Evolutionary conservation across 1,140 invertebrate species (phyloP).

Genomic region (Frieseomelitta varia): DNA sequence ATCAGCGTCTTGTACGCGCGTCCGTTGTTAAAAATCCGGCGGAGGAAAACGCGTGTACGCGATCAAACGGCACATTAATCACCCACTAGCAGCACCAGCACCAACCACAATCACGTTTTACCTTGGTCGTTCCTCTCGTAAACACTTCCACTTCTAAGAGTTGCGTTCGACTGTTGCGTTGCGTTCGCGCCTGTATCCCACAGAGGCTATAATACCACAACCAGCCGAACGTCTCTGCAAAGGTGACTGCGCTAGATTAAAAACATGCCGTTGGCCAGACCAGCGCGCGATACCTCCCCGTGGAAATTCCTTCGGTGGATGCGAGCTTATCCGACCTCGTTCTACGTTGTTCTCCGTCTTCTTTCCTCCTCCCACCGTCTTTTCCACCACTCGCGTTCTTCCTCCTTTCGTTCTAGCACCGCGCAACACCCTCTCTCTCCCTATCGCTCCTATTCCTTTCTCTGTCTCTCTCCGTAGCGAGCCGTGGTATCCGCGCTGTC

Average conservation of each 20-base stretch:
- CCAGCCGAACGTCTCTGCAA: neutral
- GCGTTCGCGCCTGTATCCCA: neutral
- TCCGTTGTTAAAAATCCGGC: neutral
- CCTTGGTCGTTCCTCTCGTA: constrained; percentile 17
- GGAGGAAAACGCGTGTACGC: constrained; percentile 5
- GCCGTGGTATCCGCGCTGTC: constrained; percentile 37
- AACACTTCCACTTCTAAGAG: constrained; percentile 22
- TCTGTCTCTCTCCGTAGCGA: neutral
- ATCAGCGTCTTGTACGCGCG: too few relatives aligned
- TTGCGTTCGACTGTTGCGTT: neutral
- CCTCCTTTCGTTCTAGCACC: constrained; percentile 6
- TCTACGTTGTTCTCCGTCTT: constrained; percentile 22
- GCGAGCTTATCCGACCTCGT: constrained; percentile 17
- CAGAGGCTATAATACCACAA: neutral
- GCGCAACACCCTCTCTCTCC: constrained; percentile 7
- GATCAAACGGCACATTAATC: constrained; percentile 54
- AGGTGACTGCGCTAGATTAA: constrained; percentile 6
- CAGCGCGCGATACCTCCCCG: neutral
- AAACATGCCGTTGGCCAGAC: neutral
- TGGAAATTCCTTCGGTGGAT: constrained; percentile 5
- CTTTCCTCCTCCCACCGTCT: neutral
- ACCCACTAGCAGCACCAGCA: constrained; percentile 58
- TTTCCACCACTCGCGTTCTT: neutral
- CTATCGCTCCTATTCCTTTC: neutral
- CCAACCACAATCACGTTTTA: constrained; percentile 56